Conservation (phyloP, 2,888 invertebrate species). For the Aleiodes alternator region DNA sequence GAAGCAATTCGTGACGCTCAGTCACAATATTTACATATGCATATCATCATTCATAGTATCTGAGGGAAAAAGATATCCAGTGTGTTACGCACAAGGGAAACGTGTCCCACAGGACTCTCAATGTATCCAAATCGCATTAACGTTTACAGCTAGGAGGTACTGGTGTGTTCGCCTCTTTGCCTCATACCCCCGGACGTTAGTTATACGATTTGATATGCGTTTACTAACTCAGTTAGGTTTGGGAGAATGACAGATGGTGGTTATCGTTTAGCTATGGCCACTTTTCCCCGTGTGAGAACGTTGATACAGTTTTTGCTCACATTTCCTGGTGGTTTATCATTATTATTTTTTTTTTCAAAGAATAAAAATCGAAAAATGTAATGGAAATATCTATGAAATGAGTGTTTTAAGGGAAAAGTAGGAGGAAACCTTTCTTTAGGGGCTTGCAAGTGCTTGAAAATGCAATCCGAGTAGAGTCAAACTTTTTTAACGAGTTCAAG, state of each 20-base stretch:
- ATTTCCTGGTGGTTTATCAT: neutral
- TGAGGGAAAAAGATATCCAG: constrained; percentile 58
- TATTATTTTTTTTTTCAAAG: too few species aligned
- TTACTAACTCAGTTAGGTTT: constrained; percentile 71
- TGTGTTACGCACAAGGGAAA: constrained; percentile 44
- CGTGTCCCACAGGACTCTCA: constrained; percentile 72
- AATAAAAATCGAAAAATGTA: too few species aligned
- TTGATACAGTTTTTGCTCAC: constrained; percentile 10
- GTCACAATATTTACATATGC: constrained; percentile 74
- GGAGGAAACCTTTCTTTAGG: too few species aligned
- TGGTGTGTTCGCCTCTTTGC: constrained; percentile 56
- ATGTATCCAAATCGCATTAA: constrained; percentile 74
- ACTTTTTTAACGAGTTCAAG: too few species aligned
- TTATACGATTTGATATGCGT: constrained; percentile 72
- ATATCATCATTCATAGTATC: constrained; percentile 68
- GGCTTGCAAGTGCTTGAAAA: too few species aligned
- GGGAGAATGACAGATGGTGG: constrained; percentile 73
- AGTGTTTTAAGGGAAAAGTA: too few species aligned
- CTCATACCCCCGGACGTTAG: constrained; percentile 44
- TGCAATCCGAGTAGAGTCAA: too few species aligned
- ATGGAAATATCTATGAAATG: too few species aligned
- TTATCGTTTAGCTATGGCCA: constrained; percentile 42
- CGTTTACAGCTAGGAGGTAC: constrained; percentile 62
- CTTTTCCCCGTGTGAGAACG: constrained; percentile 12
- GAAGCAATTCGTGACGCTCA: constrained; percentile 66